These are phyloP conservation scores for Alosa alosa DNA, from an alignment of 2,113 vertebrate species.

Conservation along the genomic window DNA sequence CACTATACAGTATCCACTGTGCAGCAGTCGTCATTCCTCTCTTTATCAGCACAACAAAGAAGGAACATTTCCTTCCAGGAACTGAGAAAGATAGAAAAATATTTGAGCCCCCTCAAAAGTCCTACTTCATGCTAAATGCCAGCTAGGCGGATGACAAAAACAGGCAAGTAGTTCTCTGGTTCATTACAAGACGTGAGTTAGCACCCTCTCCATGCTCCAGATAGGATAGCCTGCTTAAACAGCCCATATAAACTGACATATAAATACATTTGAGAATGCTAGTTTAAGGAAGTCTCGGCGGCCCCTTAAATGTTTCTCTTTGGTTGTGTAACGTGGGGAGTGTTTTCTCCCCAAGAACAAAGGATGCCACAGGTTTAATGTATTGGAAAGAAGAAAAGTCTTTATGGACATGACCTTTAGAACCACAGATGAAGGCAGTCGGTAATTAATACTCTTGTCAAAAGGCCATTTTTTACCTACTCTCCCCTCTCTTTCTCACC, in stretches of 20 bases:
- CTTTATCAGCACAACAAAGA: neutral
- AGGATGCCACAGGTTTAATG: slow-evolving; percentile 69
- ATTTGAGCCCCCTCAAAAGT: neutral
- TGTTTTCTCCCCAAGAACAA: slow-evolving; percentile 54
- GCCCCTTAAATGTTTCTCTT: slow-evolving; percentile 64
- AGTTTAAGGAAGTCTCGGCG: slow-evolving; percentile 57
- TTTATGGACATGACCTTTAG: slow-evolving; percentile 52
- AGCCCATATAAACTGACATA: slow-evolving; percentile 58
- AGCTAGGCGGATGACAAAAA: neutral
- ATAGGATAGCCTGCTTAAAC: slow-evolving; percentile 47
- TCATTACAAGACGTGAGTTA: slow-evolving; percentile 31
- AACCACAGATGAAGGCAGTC: slow-evolving; percentile 40
- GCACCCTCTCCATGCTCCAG: slow-evolving; percentile 29
- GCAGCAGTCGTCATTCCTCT: neutral
- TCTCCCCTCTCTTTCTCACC: neutral
- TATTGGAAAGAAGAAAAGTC: slow-evolving; percentile 58
- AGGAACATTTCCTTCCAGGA: neutral
- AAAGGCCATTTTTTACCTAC: slow-evolving; percentile 33
- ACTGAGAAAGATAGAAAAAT: neutral
- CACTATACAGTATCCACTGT: neutral
- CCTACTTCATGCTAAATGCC: neutral
- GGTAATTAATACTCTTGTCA: slow-evolving; percentile 56
- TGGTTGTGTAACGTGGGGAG: slow-evolving; percentile 59
- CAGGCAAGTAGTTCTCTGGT: neutral
- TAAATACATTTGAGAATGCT: slow-evolving; percentile 50